Conservation (phyloP, 2,888 invertebrate genomes). For the Hoplodrina ambigua region DNA sequence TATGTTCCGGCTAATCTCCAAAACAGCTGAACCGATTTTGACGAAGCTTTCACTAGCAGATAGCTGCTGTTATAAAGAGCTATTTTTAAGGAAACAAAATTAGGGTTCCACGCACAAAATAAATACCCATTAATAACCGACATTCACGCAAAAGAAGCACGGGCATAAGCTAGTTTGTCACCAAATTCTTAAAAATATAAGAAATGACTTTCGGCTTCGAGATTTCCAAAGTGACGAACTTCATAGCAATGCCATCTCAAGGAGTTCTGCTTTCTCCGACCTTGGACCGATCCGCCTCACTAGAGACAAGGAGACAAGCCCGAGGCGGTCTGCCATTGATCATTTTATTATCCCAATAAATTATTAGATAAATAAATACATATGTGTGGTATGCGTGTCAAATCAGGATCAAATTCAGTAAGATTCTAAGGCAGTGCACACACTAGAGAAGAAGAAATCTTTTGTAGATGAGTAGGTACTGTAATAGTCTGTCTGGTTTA, state of each 20-base stretch:
- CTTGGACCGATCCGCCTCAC: slow-evolving; percentile 13
- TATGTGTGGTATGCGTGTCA: background rate
- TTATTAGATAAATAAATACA: background rate
- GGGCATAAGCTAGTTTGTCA: too few relatives aligned
- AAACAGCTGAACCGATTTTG: too few relatives aligned
- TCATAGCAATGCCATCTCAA: background rate
- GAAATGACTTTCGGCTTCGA: too few relatives aligned
- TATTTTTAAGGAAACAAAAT: too few relatives aligned
- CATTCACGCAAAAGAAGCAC: background rate
- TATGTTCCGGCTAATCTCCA: too few relatives aligned
- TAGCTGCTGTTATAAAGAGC: too few relatives aligned
- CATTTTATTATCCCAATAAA: background rate
- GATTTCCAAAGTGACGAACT: background rate
- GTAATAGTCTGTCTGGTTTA: too few relatives aligned
- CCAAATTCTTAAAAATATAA: too few relatives aligned
- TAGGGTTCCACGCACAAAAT: too few relatives aligned
- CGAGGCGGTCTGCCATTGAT: background rate
- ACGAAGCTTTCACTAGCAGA: too few relatives aligned
- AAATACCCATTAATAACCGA: too few relatives aligned
- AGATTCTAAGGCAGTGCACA: background rate
- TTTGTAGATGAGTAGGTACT: background rate
- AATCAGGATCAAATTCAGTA: background rate
- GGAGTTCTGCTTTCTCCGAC: slow-evolving; percentile 23
- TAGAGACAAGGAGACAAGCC: slow-evolving; percentile 7
- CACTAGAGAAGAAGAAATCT: background rate